Conservation (phyloP, 2,797 vertebrate species). For the Petrocephalus schoutedeni region DNA sequence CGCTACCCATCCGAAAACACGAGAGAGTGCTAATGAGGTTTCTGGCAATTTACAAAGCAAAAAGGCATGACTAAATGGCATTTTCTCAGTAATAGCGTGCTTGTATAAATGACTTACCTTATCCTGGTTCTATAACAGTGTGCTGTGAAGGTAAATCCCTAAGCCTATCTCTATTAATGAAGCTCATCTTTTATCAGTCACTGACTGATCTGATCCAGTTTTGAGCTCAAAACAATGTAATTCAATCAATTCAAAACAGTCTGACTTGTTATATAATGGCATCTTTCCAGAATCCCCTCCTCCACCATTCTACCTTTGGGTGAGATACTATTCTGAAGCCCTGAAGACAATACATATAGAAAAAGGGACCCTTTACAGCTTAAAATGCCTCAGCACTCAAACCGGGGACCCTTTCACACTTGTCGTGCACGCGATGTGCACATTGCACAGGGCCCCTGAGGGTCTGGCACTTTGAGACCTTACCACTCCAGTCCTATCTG, state of each 20-base stretch:
- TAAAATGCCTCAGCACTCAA: background rate
- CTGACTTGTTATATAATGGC: background rate
- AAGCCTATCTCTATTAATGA: background rate
- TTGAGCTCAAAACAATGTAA: background rate
- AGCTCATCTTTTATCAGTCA: background rate
- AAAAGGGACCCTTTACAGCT: background rate
- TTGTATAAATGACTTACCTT: background rate
- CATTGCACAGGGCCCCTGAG: background rate
- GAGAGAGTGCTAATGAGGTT: background rate
- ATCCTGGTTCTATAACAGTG: background rate
- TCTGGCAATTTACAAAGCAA: background rate
- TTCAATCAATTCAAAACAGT: background rate
- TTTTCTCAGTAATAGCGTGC: background rate
- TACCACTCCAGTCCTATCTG: background rate
- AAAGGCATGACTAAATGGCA: background rate
- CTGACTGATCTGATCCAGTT: conserved; percentile 9
- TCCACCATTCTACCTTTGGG: background rate
- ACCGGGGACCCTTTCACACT: background rate
- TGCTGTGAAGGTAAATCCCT: background rate
- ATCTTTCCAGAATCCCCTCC: background rate
- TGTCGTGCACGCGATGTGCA: background rate
- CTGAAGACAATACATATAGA: background rate
- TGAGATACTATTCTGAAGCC: background rate
- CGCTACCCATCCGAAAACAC: background rate
- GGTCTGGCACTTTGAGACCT: background rate